Evolutionary conservation across 64 coral and sea anemone species (phyloP).

Genomic region (Astreopora myriophthalma): DNA sequence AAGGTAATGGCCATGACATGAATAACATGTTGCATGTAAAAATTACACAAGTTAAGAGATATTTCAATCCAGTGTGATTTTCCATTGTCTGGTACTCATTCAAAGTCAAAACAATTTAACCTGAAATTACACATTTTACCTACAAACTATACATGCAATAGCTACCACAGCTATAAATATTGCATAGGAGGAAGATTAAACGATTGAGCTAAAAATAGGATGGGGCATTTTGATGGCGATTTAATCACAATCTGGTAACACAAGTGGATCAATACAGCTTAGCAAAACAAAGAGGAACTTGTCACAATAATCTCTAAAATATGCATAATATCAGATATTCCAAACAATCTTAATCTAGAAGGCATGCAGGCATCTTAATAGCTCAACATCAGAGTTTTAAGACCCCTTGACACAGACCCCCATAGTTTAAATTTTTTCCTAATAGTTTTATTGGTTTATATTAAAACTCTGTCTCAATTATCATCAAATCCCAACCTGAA

Average conservation of each 20-base stretch:
- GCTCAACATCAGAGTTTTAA: neutral
- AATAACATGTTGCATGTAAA: neutral
- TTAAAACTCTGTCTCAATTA: neutral
- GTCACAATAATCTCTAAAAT: neutral
- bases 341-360: neutral
- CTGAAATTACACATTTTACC: neutral
- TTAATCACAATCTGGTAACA: neutral
- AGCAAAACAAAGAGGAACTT: neutral
- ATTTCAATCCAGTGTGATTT: too few species aligned
- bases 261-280: slow-evolving; percentile 23
- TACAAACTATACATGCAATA: too few species aligned
- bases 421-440: neutral
- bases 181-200: neutral
- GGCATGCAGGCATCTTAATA: neutral
- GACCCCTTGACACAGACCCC: neutral
- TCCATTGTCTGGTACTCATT: too few species aligned
- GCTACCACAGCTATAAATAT: neutral
- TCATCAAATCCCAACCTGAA: neutral
- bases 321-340: neutral
- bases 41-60: too few species aligned
- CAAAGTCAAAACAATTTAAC: neutral
- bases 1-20: neutral
- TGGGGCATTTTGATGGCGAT: neutral
- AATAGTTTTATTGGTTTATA: neutral
- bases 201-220: neutral